These are phyloP conservation scores for Meta bourneti DNA, from an alignment of 2,888 invertebrate species.

Conservation along the genomic window DNA sequence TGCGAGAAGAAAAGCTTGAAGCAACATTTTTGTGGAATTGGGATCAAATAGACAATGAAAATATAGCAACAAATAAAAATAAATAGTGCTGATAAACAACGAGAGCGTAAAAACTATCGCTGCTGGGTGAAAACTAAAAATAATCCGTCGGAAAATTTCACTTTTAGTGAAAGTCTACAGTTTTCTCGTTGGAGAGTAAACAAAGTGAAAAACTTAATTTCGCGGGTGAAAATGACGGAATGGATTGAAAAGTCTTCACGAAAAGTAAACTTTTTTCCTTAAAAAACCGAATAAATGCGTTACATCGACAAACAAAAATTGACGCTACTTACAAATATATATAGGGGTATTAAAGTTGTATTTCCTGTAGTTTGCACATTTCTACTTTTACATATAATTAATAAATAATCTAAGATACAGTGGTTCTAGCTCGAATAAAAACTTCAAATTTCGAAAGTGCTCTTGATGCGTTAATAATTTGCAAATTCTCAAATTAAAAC, in stretches of 20 bases:
- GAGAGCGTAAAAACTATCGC: not conserved
- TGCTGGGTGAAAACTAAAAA: constrained; percentile 18
- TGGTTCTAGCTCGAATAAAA: too few species aligned
- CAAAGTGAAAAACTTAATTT: not conserved
- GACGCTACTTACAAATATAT: too few species aligned
- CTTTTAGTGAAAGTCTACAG: not conserved
- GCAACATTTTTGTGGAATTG: constrained; percentile 25
- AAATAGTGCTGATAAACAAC: not conserved
- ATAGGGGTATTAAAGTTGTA: too few species aligned
- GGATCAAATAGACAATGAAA: constrained; percentile 40
- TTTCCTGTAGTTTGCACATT: too few species aligned
- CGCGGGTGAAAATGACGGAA: not conserved
- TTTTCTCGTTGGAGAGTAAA: not conserved
- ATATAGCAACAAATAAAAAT: constrained; percentile 16
- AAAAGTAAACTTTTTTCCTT: not conserved
- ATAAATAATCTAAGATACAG: too few species aligned
- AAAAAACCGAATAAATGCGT: not conserved
- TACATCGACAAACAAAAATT: too few species aligned
- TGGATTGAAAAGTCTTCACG: not conserved
- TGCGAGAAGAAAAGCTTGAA: not conserved
- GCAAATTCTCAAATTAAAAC: too few species aligned
- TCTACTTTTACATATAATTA: too few species aligned
- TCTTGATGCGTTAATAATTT: too few species aligned
- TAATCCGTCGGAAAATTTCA: constrained; percentile 15
- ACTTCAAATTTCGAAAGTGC: too few species aligned